Evolutionary conservation across 2,888 invertebrate genomes (phyloP).

Genomic region (Drosophila melanosoma): DNA sequence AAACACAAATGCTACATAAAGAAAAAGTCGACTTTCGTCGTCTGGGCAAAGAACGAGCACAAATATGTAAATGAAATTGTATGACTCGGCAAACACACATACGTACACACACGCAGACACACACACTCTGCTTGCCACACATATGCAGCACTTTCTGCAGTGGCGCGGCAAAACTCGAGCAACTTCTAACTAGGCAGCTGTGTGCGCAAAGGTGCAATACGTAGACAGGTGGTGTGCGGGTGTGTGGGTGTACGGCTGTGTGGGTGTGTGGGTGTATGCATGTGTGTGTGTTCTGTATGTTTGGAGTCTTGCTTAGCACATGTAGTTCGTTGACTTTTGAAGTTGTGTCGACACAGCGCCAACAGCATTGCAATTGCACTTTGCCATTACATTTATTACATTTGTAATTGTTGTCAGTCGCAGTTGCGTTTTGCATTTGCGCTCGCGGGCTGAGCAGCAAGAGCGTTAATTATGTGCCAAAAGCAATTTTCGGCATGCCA

Average conservation of each 20-base stretch:
- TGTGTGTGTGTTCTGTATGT: conserved; percentile 36
- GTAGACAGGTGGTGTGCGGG: conserved; percentile 41
- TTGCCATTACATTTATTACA: conserved; percentile 79
- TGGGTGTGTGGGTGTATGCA: conserved; percentile 15
- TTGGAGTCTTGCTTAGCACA: conserved; percentile 55
- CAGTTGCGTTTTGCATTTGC: conserved; percentile 39
- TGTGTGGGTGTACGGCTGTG: conserved; percentile 25
- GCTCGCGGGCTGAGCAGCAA: conserved; percentile 42
- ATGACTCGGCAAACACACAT: conserved; percentile 59
- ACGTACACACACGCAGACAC: conserved; percentile 39
- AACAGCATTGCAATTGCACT: conserved; percentile 60
- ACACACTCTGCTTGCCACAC: conserved; percentile 19
- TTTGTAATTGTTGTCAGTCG: conserved; percentile 80
- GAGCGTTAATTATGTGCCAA: conserved; percentile 72
- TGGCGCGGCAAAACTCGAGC: conserved; percentile 63
- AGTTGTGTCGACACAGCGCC: conserved; percentile 61
- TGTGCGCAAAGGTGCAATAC: conserved; percentile 67
- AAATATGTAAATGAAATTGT: conserved; percentile 80
- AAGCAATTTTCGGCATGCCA: conserved; percentile 66
- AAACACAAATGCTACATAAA: conserved; percentile 79
- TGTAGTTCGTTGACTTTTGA: conserved; percentile 80
- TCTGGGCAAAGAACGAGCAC: conserved; percentile 66
- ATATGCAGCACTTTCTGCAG: conserved; percentile 55
- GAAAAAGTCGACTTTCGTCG: conserved; percentile 76
- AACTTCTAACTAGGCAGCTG: conserved; percentile 60